Conservation (phyloP, 2,113 vertebrate species). For the Colaptes auratus region DNA sequence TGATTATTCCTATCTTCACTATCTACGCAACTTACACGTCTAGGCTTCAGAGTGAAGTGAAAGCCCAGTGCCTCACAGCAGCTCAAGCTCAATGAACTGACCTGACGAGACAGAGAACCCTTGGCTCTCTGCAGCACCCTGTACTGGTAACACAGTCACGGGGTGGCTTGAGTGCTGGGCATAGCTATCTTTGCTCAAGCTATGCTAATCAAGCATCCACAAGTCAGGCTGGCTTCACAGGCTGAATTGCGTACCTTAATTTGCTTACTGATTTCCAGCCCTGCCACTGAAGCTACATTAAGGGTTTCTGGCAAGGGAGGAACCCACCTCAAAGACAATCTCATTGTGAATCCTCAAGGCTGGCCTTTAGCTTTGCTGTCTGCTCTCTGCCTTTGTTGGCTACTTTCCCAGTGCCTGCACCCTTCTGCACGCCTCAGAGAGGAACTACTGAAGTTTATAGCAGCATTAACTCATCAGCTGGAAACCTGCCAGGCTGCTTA, state of each 20-base stretch:
- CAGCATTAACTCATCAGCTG: constrained; percentile 70
- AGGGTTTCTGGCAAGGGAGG: constrained; percentile 1
- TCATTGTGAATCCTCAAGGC: background rate
- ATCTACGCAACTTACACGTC: background rate
- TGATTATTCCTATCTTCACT: background rate
- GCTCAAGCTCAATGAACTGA: background rate
- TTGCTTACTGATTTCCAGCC: background rate
- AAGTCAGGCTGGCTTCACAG: background rate
- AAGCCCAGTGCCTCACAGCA: background rate
- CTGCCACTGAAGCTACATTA: background rate
- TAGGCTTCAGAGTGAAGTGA: background rate
- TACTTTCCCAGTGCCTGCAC: constrained; percentile 38
- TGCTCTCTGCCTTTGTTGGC: constrained; percentile 56
- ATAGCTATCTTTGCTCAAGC: background rate
- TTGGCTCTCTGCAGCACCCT: background rate
- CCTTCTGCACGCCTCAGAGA: constrained; percentile 57
- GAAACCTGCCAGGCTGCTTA: constrained; percentile 60
- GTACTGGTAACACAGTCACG: background rate
- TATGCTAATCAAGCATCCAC: background rate
- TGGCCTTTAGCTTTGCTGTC: constrained; percentile 14
- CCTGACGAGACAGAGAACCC: background rate
- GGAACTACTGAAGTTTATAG: constrained; percentile 69
- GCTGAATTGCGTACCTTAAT: background rate
- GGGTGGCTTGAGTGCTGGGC: background rate
- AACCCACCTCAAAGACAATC: background rate